A percentile compares a stretch with the other conserved stretches of the same genome.
Evolutionary conservation across 2,888 invertebrate genomes (phyloP).

Genomic region (Tyria jacobaeae): DNA sequence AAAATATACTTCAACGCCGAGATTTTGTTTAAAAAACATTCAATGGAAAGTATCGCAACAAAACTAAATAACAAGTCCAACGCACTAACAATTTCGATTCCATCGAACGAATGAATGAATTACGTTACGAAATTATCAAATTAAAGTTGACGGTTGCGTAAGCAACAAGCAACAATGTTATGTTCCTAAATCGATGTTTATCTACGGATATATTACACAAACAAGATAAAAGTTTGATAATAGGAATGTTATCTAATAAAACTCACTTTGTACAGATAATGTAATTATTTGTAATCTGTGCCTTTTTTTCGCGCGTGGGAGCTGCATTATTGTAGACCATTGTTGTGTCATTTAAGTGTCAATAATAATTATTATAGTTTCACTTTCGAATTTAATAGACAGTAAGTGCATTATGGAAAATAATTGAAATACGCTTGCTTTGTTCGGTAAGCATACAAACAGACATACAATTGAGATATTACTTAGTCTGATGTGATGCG

Average conservation of each 20-base stretch:
- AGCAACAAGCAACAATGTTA: constrained; percentile 32
- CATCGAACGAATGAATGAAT: constrained; percentile 47
- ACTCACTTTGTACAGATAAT: constrained; percentile 42
- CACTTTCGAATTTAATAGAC: constrained; percentile 39
- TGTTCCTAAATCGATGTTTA: constrained; percentile 48
- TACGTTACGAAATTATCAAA: constrained; percentile 52
- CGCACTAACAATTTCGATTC: constrained; percentile 37
- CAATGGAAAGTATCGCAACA: no score
- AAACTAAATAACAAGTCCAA: constrained; percentile 35
- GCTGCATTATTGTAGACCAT: constrained; percentile 36
- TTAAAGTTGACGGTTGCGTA: constrained; percentile 44
- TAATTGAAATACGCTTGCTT: constrained; percentile 19
- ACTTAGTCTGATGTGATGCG: neutral
- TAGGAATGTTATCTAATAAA: constrained; percentile 36
- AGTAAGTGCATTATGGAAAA: constrained; percentile 29
- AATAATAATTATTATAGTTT: constrained; percentile 47
- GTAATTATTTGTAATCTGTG: constrained; percentile 49
- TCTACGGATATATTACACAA: constrained; percentile 36
- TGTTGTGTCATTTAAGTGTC: constrained; percentile 48
- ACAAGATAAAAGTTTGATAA: constrained; percentile 45
- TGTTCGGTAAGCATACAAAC: constrained; percentile 12
- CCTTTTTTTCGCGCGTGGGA: constrained; percentile 46
- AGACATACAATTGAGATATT: constrained; percentile 5
- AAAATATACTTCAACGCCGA: no score
- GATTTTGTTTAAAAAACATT: no score